These are phyloP conservation scores for Chiloscyllium punctatum DNA, from an alignment of 2,797 vertebrate species.

Conservation along the genomic window DNA sequence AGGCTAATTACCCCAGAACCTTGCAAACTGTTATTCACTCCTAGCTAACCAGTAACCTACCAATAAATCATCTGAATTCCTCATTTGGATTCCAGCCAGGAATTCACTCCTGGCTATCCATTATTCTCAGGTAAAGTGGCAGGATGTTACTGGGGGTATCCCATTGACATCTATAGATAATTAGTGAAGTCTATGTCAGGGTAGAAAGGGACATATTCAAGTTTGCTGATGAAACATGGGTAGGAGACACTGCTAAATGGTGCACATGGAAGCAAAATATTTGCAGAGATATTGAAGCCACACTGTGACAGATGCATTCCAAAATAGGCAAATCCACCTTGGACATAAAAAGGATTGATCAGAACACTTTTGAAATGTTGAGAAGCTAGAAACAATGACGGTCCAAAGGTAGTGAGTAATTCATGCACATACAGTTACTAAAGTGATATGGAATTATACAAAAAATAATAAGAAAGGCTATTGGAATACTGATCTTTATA, in stretches of 20 bases:
- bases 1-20: background rate
- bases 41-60: background rate
- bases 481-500: background rate
- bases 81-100: background rate
- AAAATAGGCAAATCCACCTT: background rate
- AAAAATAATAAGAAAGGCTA: background rate
- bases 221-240: background rate
- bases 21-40: background rate
- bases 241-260: background rate
- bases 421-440: background rate
- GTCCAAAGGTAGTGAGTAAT: background rate
- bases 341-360: background rate
- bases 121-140: background rate
- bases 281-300: background rate
- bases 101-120: background rate
- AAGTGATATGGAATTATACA: background rate
- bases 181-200: background rate
- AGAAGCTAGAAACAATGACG: background rate
- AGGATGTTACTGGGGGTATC: background rate
- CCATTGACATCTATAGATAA: background rate
- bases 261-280: background rate
- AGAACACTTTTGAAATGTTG: background rate
- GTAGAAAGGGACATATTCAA: background rate
- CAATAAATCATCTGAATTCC: background rate
- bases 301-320: background rate